Conservation (phyloP, 2,888 invertebrate species). For the Drosophila paucipuncta region DNA sequence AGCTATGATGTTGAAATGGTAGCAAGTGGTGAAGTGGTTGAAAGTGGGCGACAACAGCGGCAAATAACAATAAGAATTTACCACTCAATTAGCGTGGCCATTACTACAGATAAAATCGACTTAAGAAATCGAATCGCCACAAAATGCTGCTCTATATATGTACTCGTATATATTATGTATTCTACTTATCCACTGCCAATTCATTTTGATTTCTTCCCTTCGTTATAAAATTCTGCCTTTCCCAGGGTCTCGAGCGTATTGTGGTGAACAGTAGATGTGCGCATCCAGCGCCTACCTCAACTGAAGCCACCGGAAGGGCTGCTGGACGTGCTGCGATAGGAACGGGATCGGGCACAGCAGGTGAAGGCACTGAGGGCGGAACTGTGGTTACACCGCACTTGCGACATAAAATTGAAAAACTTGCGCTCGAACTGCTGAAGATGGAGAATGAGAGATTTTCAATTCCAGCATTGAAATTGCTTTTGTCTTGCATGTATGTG, state of each 20-base stretch:
- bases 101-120: conserved; percentile 69
- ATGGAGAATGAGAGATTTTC: conserved; percentile 89
- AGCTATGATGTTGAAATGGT: conserved; percentile 53
- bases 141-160: conserved; percentile 5
- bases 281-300: conserved; percentile 19
- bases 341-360: conserved; percentile 6
- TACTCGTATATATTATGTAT: background rate
- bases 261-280: conserved; percentile 85
- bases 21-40: conserved; percentile 15
- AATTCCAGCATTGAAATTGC: conserved; percentile 90
- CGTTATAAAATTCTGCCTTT: conserved; percentile 19
- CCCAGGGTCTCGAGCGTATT: conserved; percentile 89
- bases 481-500: conserved; percentile 92
- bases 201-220: conserved; percentile 34
- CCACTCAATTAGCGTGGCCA: conserved; percentile 78
- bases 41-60: conserved; percentile 46
- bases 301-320: conserved; percentile 38
- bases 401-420: conserved; percentile 88
- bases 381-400: conserved; percentile 86
- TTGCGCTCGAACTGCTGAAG: conserved; percentile 89
- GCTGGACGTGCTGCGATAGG: conserved; percentile 21
- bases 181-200: conserved; percentile 26
- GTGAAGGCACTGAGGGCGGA: conserved; percentile 37
- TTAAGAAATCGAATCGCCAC: conserved; percentile 73
- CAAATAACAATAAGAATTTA: conserved; percentile 79